phyloP scores from a whole-genome alignment of 2,888 invertebrate genomes.

The Onthophagus sagittarius region DNA sequence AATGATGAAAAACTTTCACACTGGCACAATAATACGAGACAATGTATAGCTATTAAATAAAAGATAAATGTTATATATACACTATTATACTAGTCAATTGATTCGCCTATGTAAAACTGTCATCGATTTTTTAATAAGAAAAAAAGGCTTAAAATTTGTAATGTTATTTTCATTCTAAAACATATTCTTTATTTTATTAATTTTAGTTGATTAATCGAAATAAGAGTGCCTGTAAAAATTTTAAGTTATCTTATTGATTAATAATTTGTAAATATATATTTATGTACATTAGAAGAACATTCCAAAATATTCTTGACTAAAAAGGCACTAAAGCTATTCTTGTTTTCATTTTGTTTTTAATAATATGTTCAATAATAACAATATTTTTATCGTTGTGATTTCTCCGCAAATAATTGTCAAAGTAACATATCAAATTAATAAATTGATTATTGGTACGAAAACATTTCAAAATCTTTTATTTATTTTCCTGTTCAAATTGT shows the following conservation, averaged over 20 bases:
- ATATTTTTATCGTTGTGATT: constrained; percentile 27
- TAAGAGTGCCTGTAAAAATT: not conserved
- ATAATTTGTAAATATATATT: not conserved
- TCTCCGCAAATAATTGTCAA: constrained; percentile 38
- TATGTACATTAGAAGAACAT: not conserved
- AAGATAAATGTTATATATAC: constrained; percentile 36
- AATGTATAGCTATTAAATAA: constrained; percentile 46
- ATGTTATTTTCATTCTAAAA: not conserved
- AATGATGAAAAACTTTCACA: constrained; percentile 38
- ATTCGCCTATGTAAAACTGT: constrained; percentile 39
- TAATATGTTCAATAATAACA: constrained; percentile 29
- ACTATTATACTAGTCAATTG: constrained; percentile 46
- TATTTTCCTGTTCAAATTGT: not conserved
- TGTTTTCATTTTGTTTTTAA: constrained; percentile 14
- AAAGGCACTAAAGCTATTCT: not conserved
- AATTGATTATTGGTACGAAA: constrained; percentile 28
- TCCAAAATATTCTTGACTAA: not conserved
- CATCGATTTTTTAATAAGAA: constrained; percentile 18
- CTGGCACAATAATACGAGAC: constrained; percentile 49
- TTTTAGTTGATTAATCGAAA: not conserved
- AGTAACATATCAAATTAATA: constrained; percentile 39
- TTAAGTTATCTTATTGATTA: not conserved
- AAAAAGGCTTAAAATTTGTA: not conserved
- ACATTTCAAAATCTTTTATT: not conserved
- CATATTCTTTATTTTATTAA: not conserved